Evolutionary conservation across 2,113 vertebrate species (phyloP).

Genomic region (Oceanites oceanicus): DNA sequence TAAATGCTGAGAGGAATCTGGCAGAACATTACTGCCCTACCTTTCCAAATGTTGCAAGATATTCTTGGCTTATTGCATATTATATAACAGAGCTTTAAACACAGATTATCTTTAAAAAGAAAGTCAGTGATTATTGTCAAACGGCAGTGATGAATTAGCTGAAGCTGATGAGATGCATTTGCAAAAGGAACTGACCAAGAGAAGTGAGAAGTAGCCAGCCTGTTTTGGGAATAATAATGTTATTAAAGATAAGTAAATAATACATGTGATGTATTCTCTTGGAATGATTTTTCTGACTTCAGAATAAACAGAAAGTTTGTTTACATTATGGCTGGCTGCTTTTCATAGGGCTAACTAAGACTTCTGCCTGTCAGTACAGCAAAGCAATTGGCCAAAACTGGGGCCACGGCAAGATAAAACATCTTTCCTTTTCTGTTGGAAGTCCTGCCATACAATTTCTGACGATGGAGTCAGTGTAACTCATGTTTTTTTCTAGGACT

Average conservation of each 20-base stretch:
- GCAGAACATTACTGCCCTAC: constrained; percentile 55
- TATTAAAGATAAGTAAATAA: constrained; percentile 24
- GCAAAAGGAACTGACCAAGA: not conserved
- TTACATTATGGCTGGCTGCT: not conserved
- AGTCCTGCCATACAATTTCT: not conserved
- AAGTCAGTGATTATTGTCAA: constrained; percentile 41
- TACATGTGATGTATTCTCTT: not conserved
- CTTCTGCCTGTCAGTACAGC: not conserved
- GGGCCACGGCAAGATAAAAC: not conserved
- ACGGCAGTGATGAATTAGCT: constrained; percentile 45
- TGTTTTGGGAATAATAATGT: not conserved
- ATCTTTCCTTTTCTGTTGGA: not conserved
- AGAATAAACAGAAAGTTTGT: constrained; percentile 36
- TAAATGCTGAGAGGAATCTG: constrained; percentile 49
- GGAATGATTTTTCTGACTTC: constrained; percentile 20
- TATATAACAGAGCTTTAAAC: constrained; percentile 54
- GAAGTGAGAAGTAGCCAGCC: not conserved
- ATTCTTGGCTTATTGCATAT: constrained; percentile 48
- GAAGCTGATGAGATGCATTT: constrained; percentile 30
- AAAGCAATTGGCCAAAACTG: not conserved
- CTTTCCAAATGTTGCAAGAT: constrained; percentile 68
- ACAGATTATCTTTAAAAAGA: constrained; percentile 47
- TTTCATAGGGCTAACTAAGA: not conserved
- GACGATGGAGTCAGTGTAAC: not conserved
- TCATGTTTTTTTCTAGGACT: not conserved